Evolutionary conservation across 2,113 vertebrate species (phyloP).

Genomic region (Ammospiza nelsoni): DNA sequence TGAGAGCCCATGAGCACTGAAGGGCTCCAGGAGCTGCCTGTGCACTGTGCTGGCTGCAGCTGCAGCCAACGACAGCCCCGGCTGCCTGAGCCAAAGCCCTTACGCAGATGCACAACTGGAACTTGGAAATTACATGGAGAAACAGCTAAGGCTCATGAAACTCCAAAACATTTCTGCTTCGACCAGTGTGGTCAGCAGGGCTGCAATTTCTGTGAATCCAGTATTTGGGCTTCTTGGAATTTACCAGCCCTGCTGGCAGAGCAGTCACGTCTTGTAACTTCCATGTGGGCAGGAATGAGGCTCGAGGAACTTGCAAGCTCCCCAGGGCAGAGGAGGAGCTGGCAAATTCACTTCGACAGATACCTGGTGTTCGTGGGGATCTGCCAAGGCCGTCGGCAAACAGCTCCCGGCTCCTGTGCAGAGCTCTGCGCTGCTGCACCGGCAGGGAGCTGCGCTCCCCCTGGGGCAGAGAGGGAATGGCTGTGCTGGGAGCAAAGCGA

Average conservation of each 20-base stretch:
- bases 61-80: not conserved
- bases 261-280: not conserved
- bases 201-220: conserved; percentile 55
- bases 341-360: conserved; percentile 20
- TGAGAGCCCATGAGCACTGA: not conserved
- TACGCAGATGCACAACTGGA: conserved; percentile 8
- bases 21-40: not conserved
- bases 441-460: not conserved
- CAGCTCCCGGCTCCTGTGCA: not conserved
- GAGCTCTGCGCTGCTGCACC: not conserved
- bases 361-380: not conserved
- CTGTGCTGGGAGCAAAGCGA: not conserved
- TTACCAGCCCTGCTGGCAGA: conserved; percentile 28
- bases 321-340: conserved; percentile 20
- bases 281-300: not conserved
- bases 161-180: conserved; percentile 6
- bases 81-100: conserved; percentile 28
- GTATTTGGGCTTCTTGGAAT: conserved; percentile 52
- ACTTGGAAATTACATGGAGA: conserved; percentile 10
- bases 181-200: conserved; percentile 35
- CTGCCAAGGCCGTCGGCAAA: conserved; percentile 16
- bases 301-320: conserved; percentile 36
- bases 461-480: not conserved
- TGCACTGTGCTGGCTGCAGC: not conserved
- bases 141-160: conserved; percentile 25